Conservation (phyloP, 2,888 invertebrate genomes). For the Aleiodes alternator region DNA sequence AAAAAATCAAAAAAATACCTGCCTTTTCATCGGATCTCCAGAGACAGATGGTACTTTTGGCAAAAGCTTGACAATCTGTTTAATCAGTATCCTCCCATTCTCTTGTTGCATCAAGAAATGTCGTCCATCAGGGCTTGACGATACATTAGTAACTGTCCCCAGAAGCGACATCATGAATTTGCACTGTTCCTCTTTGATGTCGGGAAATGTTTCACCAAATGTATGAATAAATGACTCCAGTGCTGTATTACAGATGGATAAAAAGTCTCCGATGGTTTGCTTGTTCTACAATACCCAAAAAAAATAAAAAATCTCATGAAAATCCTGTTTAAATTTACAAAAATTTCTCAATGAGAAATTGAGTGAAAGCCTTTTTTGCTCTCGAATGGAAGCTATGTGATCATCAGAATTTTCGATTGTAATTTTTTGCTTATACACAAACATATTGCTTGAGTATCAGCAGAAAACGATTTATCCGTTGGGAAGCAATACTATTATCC, state of each 20-base stretch:
- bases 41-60: conserved; percentile 64
- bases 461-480: too few relatives aligned
- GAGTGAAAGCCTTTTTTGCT: too few relatives aligned
- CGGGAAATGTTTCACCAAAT: conserved; percentile 67
- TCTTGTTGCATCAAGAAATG: conserved; percentile 69
- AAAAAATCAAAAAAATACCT: conserved; percentile 17
- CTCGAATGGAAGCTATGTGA: too few relatives aligned
- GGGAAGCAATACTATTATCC: too few relatives aligned
- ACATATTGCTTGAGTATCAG: too few relatives aligned
- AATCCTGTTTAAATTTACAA: background rate
- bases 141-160: conserved; percentile 73
- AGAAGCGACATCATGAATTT: conserved; percentile 72
- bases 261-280: conserved; percentile 69
- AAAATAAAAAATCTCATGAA: background rate
- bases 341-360: too few relatives aligned
- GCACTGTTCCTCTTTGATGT: conserved; percentile 68
- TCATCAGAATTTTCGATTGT: too few relatives aligned
- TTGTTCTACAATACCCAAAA: conserved; percentile 58
- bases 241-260: conserved; percentile 70
- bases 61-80: conserved; percentile 66
- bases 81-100: conserved; percentile 68
- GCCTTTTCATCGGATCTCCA: conserved; percentile 70
- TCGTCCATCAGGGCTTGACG: conserved; percentile 70
- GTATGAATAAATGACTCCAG: conserved; percentile 71
- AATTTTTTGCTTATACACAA: too few relatives aligned